Base-by-base conservation (phyloP, 2,888 invertebrate species). In the Catocala nupta region DNA sequence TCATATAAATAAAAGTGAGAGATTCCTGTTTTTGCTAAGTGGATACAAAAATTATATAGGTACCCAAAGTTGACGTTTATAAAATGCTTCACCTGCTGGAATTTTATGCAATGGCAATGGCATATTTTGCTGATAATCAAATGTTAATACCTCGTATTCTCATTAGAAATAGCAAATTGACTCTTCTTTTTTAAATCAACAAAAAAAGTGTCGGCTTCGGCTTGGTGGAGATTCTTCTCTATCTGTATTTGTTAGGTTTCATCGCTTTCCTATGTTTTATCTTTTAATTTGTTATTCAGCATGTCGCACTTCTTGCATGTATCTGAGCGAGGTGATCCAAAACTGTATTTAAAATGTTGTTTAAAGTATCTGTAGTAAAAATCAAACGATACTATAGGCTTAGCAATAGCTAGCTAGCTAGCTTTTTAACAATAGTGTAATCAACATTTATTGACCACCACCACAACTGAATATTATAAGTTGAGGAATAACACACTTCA, bases 311-410 rank as follows among this genome's bases (percentile, higher is more conserved):
- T 57, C 50, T 57, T 57, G 57, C 57, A 57, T 43, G 49, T 57
- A 57, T 57, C 50, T 50, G 57, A 57, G 11, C 57, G 57, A 33
- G 57, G 57, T 50, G 50, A 57, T 10, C 57, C 57, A 57, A 57
- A 57, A 10, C 57, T 57, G 57, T 57, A 57, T 57, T 57, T 57
- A 59, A 53, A 59, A 48, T 59, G 54, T 59, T 59, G 59, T 48
- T 52, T 52, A 53, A 59, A 59, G 48, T 59, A 59, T 59, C 59
- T 59, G 47, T 59, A 55, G 55, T 55, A 55, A 55, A 55, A 55
- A 55, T 55, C 55, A 55, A 55, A 55, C n/a, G 55, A 55, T 55
- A 55, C 55, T 48, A 55, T 55, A 33, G 55, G 55, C 47, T 55
- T 55, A 55, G 55, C 55, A 55, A n/a, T n/a, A n/a, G n/a, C n/a